A percentile compares a stretch with the other conserved stretches of the same genome.
Evolutionary conservation across 2,797 vertebrate genomes (phyloP).

Genomic region (Triplophysa bombifrons): DNA sequence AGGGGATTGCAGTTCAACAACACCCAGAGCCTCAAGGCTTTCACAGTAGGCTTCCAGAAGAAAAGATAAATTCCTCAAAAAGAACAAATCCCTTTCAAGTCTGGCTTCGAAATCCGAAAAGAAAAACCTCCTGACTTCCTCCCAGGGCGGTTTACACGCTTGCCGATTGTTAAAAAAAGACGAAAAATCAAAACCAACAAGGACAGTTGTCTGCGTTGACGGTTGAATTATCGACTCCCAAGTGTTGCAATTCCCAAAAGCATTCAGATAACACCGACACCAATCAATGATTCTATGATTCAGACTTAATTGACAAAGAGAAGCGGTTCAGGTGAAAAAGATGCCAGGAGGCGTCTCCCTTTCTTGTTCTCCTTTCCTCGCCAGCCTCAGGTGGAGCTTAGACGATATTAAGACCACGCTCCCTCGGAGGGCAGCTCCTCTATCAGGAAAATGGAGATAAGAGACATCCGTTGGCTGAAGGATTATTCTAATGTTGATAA

Average conservation of each 20-base stretch:
- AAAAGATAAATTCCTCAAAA: slow-evolving; percentile 46
- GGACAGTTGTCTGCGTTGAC: slow-evolving; percentile 23
- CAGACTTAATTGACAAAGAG: slow-evolving; percentile 62
- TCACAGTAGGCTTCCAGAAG: slow-evolving; percentile 49
- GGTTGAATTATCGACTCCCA: not conserved
- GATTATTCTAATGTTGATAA: slow-evolving; percentile 69
- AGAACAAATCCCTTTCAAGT: slow-evolving; percentile 47
- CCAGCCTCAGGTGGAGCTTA: slow-evolving; percentile 76
- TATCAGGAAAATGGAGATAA: slow-evolving; percentile 67
- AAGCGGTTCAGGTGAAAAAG: slow-evolving; percentile 71
- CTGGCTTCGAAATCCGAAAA: slow-evolving; percentile 31
- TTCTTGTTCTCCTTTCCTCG: slow-evolving; percentile 45
- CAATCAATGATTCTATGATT: slow-evolving; percentile 41
- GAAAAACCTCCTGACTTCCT: slow-evolving; percentile 16
- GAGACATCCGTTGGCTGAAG: slow-evolving; percentile 63
- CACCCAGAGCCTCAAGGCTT: slow-evolving; percentile 24
- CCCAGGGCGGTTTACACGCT: slow-evolving; percentile 33
- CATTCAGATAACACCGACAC: slow-evolving; percentile 27
- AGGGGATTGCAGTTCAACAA: slow-evolving; percentile 28
- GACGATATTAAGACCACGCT: slow-evolving; percentile 71
- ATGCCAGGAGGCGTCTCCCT: slow-evolving; percentile 69
- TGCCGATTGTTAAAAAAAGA: slow-evolving; percentile 14
- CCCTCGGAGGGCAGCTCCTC: slow-evolving; percentile 71
- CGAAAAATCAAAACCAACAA: slow-evolving; percentile 1
- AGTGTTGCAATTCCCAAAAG: slow-evolving; percentile 39